Base-by-base conservation (phyloP, 2,888 invertebrate genomes). In the Halictus ligatus region DNA sequence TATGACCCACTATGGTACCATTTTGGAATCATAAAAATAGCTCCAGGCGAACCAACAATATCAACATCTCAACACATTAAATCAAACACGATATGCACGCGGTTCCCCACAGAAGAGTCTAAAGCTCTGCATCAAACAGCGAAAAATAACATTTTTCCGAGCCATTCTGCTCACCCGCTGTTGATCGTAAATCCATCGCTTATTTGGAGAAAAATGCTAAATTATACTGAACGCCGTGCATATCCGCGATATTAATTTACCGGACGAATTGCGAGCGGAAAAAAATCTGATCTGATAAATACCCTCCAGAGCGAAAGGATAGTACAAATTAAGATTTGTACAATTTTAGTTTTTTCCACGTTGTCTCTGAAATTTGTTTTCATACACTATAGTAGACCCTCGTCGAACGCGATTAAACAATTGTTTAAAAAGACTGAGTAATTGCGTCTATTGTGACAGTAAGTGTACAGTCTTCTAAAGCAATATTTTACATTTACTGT, bases 231-330 rank as follows among this genome's bases (percentile, higher is more conserved):
- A 46, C 29, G n/a, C 35, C 48, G 48, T 77, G 50, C 46, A 29
- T 50, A 67, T 50, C 48, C 50, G 21, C 29, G 67, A 67, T 48
- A 48, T 77, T 77, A 67, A 77, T 77, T 77, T 77, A 50, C n/a
- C 50, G 25, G 25, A 25, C 5, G 25, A 60, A 25, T 13, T 25
- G 13, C 6, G 50, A 77, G 40, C 50, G 25, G 12, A 5, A 18
- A 64, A 83, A 72, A 15, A 18, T n/a, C 29, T 15, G 64, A 7
- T 4, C 13, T 13, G 58, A 10, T 35, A 75, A 71, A 71, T 4
- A 25, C 13, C 13, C n/a, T 7, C n/a, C 54, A n/a, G 2, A 7
- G 3, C 10, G 21, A 54, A 21, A n/a, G 21, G 54, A n/a, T 54
- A 10, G 21, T 54, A 54, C 54, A 54, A 3, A n/a, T 54, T 8